These are phyloP conservation scores for Drosophila yakuba DNA, from an alignment of 1,140 invertebrate genomes.

Conservation along the genomic window DNA sequence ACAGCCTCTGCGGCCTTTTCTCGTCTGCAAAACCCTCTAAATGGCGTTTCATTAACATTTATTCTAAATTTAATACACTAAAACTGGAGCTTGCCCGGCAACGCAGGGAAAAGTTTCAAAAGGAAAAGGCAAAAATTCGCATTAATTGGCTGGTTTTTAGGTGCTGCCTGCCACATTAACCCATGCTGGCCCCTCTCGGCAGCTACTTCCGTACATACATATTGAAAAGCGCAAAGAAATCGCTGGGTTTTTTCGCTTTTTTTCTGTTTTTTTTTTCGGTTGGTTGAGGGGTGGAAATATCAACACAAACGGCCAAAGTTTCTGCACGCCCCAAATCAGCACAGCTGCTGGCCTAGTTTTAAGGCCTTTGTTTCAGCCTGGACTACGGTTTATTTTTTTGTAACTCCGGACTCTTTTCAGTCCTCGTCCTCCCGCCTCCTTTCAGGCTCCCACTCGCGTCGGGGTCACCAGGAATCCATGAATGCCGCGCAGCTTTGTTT, in stretches of 20 bases:
- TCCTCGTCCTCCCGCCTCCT: not conserved
- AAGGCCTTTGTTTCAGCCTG: constrained; percentile 68
- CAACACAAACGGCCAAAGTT: constrained; percentile 61
- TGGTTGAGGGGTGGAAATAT: constrained; percentile 35
- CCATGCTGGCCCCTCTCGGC: constrained; percentile 12
- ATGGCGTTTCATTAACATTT: constrained; percentile 79
- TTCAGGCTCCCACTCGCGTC: too few species aligned
- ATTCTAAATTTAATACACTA: constrained; percentile 77
- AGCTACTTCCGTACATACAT: constrained; percentile 23
- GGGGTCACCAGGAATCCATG: constrained; percentile 70
- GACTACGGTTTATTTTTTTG: not conserved
- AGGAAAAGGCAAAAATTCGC: constrained; percentile 41
- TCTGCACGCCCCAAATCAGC: constrained; percentile 50
- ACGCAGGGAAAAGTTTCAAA: constrained; percentile 22
- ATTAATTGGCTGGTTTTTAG: constrained; percentile 76
- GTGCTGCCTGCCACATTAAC: constrained; percentile 54
- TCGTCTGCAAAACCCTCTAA: constrained; percentile 29
- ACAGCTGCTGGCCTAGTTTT: constrained; percentile 77
- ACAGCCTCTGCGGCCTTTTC: constrained; percentile 14
- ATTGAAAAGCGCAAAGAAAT: constrained; percentile 78
- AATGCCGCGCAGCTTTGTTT: constrained; percentile 69
- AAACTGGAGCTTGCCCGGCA: not conserved
- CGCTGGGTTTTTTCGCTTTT: constrained; percentile 28
- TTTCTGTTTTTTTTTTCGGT: constrained; percentile 8
- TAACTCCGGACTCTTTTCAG: constrained; percentile 8